Evolutionary conservation across 2,888 invertebrate species (phyloP).

Genomic region (Cheilosia pagana): DNA sequence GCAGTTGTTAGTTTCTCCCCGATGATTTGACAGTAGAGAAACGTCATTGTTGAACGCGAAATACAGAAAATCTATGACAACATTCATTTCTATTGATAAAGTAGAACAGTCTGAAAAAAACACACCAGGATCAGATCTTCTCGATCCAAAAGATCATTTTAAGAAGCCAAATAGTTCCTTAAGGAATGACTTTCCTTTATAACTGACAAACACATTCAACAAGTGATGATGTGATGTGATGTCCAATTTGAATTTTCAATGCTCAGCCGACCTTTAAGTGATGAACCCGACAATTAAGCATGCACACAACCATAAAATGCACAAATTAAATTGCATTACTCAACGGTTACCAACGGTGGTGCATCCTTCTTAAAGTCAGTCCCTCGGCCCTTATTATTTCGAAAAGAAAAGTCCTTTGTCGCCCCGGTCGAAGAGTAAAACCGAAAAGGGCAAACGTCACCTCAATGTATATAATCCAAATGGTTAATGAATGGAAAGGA

Average conservation of each 20-base stretch:
- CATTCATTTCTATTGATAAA: too few relatives aligned
- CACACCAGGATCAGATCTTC: too few relatives aligned
- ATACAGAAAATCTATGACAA: too few relatives aligned
- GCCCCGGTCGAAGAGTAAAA: not conserved
- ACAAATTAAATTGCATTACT: slow-evolving; percentile 32
- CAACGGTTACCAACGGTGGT: slow-evolving; percentile 29
- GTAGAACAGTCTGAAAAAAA: too few relatives aligned
- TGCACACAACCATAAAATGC: slow-evolving; percentile 47
- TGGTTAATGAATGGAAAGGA: slow-evolving; percentile 78
- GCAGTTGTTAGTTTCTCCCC: too few relatives aligned
- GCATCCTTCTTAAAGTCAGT: slow-evolving; percentile 60
- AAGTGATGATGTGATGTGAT: not conserved
- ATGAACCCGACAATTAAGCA: slow-evolving; percentile 51
- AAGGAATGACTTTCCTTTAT: not conserved
- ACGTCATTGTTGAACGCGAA: too few relatives aligned
- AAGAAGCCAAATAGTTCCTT: not conserved
- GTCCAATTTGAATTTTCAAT: not conserved
- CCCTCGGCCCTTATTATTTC: slow-evolving; percentile 55
- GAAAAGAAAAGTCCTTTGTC: slow-evolving; percentile 48
- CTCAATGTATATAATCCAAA: slow-evolving; percentile 45
- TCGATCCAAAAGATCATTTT: not conserved
- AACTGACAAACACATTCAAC: slow-evolving; percentile 7
- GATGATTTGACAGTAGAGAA: too few relatives aligned
- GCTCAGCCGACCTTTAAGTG: slow-evolving; percentile 31
- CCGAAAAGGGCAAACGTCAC: slow-evolving; percentile 29